Evolutionary conservation across 2,797 vertebrate genomes (phyloP), one percentile per base, ranked within the genome.

Genomic region (Peromyscus eremicus): DNA sequence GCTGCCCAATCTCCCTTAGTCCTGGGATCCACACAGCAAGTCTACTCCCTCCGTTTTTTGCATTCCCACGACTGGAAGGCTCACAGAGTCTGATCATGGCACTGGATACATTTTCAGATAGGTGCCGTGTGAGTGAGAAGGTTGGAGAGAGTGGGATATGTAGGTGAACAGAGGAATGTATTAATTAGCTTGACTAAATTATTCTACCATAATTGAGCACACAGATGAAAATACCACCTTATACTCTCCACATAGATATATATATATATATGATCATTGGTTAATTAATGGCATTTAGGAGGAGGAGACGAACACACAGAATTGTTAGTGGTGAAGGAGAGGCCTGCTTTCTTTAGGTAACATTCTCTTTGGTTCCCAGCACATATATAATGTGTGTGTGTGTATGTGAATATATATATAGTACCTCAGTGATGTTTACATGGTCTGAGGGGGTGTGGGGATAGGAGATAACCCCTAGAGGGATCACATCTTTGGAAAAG

Each of bases 401-500:
- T 46, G 43, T 49, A 46, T 49, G 46, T 49, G 46, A 49, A 46
- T 49, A 46, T 49, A 46, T 49, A 46, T 49, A 10, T 49, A 49
- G 52, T 14, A 52, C 52, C 52, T 77, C 71, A 23, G 3, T 73
- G 34, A 52, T 62, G 32, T n/a, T 71, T 87, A 46, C 5, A 23
- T 64, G n/a, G 64, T 9, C 27, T 49, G 64, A 34, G 52, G 17
- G 73, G 66, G 25, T 3, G 1, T 79, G 32, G 82, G 93, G 79
- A 27, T 49, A 57, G 91, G 75, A 55, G 71, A 87, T 11, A 83
- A 71, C 37, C 62, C 80, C 64, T 52, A 76, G 66, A 43, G 84
- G 52, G 34, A 49, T 96, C 79, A 73, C 46, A 46, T 88, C 89
- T 85, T 93, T 93, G 85, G 89, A 89, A 90, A 94, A 89, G 77